Conservation (phyloP, 2,888 invertebrate genomes). For the Polydrusus pterygomalis region DNA sequence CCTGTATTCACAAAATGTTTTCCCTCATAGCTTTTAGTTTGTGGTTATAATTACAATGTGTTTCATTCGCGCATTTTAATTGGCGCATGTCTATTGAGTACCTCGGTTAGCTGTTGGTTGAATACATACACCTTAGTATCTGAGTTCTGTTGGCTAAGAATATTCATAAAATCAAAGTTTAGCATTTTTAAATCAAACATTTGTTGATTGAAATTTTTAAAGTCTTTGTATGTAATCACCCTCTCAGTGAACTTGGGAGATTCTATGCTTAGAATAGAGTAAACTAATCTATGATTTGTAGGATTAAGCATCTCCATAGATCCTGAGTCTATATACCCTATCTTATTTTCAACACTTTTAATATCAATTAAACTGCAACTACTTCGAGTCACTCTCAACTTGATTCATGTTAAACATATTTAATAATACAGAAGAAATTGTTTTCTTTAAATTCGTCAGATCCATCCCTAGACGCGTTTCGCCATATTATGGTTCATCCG, state of each 20-base stretch:
- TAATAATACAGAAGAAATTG: too few species aligned
- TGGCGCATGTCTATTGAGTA: neutral
- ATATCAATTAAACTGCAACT: neutral
- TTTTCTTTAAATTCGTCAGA: too few species aligned
- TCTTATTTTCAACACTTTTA: neutral
- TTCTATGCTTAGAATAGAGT: neutral
- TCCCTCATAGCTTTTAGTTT: too few species aligned
- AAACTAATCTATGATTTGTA: neutral
- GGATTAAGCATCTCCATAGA: neutral
- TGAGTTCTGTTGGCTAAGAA: neutral
- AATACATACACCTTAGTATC: neutral
- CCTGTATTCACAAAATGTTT: too few species aligned
- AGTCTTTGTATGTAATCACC: neutral
- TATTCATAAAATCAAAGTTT: neutral
- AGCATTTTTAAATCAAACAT: neutral
- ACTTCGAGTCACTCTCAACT: neutral
- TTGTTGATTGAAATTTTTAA: neutral
- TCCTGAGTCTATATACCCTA: neutral
- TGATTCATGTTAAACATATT: neutral
- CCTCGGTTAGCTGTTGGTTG: neutral
- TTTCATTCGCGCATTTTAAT: too few species aligned
- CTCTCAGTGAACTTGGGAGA: neutral
- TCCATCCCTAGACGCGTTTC: too few species aligned
- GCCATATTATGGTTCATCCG: too few species aligned
- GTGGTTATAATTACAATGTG: too few species aligned